phyloP scores from a whole-genome alignment of 2,113 vertebrate species.

The Poeciliopsis occidentalis region DNA sequence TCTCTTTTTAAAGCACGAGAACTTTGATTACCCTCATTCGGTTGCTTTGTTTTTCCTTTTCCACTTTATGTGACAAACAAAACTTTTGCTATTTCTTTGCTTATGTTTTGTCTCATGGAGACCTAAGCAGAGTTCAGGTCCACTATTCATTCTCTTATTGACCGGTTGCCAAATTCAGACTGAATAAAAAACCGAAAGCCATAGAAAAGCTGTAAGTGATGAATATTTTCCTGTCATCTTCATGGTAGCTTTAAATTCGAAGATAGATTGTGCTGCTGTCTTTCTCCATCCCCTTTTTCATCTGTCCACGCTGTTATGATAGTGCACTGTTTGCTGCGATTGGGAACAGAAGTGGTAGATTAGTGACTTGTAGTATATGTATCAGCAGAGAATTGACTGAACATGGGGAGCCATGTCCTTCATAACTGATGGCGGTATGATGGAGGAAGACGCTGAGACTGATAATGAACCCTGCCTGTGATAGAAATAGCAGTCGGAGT shows the following conservation, averaged over 20 bases:
- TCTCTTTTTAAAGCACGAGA: conserved; percentile 20
- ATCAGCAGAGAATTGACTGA: conserved; percentile 31
- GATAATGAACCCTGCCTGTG: conserved; percentile 63
- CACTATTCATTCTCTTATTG: conserved; percentile 1
- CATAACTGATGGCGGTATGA: conserved; percentile 55
- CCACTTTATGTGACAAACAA: conserved; percentile 17
- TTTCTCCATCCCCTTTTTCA: conserved; percentile 1
- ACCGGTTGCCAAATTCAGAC: not conserved
- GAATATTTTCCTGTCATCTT: conserved; percentile 8
- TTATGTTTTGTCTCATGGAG: conserved; percentile 28
- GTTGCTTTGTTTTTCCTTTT: conserved; percentile 16
- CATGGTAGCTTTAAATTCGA: conserved; percentile 4
- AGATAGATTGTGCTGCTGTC: conserved; percentile 10
- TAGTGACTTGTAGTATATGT: conserved; percentile 39
- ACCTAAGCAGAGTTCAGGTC: conserved; percentile 4
- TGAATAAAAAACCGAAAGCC: conserved; percentile 6
- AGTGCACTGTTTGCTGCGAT: conserved; percentile 37
- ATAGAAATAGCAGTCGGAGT: conserved; percentile 36
- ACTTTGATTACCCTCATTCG: conserved; percentile 22
- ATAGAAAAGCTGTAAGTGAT: conserved; percentile 16
- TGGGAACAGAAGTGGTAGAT: conserved; percentile 28
- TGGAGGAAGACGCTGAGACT: conserved; percentile 50
- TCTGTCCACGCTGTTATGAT: conserved; percentile 27
- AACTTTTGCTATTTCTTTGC: conserved; percentile 20
- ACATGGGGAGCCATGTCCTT: conserved; percentile 38